Conservation (phyloP, 2,888 invertebrate species). For the Toxonevra muliebris region DNA sequence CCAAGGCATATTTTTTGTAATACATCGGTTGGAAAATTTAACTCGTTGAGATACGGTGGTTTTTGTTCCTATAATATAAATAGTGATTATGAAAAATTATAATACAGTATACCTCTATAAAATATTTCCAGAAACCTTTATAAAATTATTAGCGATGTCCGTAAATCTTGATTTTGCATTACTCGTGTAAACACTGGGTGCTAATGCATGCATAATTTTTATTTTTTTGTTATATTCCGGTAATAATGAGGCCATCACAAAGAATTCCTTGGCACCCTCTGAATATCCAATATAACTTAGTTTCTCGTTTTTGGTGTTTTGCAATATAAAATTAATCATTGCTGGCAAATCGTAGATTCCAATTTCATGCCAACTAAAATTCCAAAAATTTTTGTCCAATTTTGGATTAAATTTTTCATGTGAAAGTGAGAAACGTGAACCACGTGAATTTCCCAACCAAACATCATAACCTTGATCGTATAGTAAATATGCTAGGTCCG, state of each 20-base stretch:
- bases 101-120: no score
- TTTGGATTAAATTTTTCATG: background rate
- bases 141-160: no score
- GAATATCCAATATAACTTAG: background rate
- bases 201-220: no score
- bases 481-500: background rate
- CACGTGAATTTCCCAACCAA: background rate
- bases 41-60: no score
- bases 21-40: no score
- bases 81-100: no score
- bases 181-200: no score
- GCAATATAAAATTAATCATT: background rate
- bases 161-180: no score
- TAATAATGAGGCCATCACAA: background rate
- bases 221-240: conserved; percentile 5
- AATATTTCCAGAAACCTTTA: no score
- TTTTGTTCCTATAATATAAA: no score
- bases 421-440: background rate
- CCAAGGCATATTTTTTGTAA: no score
- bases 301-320: background rate
- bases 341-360: no score
- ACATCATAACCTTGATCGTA: background rate
- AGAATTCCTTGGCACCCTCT: background rate
- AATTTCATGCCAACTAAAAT: conserved; percentile 1
- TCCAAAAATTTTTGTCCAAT: background rate